These are phyloP conservation scores for Dynastes maya DNA, from an alignment of 2,888 invertebrate species.

Conservation along the genomic window DNA sequence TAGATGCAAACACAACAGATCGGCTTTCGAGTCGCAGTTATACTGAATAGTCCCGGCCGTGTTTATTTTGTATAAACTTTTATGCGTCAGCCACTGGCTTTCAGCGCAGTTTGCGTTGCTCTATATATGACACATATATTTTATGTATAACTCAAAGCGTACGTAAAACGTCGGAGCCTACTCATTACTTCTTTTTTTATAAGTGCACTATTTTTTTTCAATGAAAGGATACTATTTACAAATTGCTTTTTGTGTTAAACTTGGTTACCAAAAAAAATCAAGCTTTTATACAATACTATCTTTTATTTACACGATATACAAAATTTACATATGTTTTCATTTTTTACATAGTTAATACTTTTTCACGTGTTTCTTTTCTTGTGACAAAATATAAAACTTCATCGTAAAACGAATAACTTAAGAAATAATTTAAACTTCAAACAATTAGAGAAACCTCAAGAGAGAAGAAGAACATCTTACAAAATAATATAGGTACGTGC, in stretches of 20 bases:
- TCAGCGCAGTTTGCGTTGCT: no score
- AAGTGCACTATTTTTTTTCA: no score
- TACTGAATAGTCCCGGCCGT: no score
- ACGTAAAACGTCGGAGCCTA: no score
- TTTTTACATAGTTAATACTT: slow-evolving; percentile 20
- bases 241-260: background rate
- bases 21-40: no score
- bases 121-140: no score
- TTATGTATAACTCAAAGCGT: no score
- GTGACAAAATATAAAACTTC: slow-evolving; percentile 33
- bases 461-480: background rate
- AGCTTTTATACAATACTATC: slow-evolving; percentile 19
- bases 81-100: no score
- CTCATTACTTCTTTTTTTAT: no score
- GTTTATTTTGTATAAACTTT: no score
- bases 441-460: background rate
- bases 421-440: slow-evolving; percentile 22
- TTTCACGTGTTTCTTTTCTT: background rate
- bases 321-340: slow-evolving; percentile 24
- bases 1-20: no score
- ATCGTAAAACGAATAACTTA: slow-evolving; percentile 20
- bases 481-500: slow-evolving; percentile 1
- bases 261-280: slow-evolving; percentile 1
- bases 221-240: no score
- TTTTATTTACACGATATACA: slow-evolving; percentile 43